These are phyloP conservation scores for Glyptemys insculpta DNA, from an alignment of 2,797 vertebrate genomes.

Conservation along the genomic window DNA sequence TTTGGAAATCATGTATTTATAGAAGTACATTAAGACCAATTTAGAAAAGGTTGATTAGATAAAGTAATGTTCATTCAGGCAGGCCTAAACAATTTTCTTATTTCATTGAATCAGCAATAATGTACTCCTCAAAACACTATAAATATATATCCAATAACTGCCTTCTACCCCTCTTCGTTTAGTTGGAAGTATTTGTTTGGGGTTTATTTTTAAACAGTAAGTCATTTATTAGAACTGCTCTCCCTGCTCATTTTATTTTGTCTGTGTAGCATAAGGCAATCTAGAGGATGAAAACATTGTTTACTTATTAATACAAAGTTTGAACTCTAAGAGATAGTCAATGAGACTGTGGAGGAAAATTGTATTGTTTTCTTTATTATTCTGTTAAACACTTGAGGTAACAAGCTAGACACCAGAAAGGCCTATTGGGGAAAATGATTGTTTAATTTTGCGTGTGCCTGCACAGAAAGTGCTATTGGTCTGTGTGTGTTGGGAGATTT, in stretches of 20 bases:
- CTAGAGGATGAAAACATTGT: slow-evolving; percentile 47
- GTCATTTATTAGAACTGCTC: slow-evolving; percentile 51
- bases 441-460: slow-evolving; percentile 51
- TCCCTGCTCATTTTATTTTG: slow-evolving; percentile 63
- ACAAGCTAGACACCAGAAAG: slow-evolving; percentile 29
- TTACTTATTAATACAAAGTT: slow-evolving; percentile 60
- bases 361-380: slow-evolving; percentile 60
- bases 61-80: slow-evolving; percentile 72
- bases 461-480: not conserved
- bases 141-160: slow-evolving; percentile 65
- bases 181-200: slow-evolving; percentile 38
- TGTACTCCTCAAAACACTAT: slow-evolving; percentile 73
- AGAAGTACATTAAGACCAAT: slow-evolving; percentile 75
- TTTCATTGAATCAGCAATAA: slow-evolving; percentile 78
- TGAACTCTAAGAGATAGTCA: slow-evolving; percentile 38
- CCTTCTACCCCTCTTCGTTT: slow-evolving; percentile 46
- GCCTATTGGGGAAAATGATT: slow-evolving; percentile 55
- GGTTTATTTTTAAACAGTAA: not conserved
- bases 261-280: slow-evolving; percentile 48
- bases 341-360: slow-evolving; percentile 60
- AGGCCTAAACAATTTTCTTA: slow-evolving; percentile 74
- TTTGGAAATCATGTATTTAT: slow-evolving; percentile 76
- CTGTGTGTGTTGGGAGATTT: slow-evolving; percentile 4
- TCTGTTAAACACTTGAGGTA: slow-evolving; percentile 7
- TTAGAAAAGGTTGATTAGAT: slow-evolving; percentile 75